A percentile compares a stretch with the other conserved stretches of the same genome.
phyloP scores from a whole-genome alignment of 2,797 vertebrate species.

The Coreius guichenoti region DNA sequence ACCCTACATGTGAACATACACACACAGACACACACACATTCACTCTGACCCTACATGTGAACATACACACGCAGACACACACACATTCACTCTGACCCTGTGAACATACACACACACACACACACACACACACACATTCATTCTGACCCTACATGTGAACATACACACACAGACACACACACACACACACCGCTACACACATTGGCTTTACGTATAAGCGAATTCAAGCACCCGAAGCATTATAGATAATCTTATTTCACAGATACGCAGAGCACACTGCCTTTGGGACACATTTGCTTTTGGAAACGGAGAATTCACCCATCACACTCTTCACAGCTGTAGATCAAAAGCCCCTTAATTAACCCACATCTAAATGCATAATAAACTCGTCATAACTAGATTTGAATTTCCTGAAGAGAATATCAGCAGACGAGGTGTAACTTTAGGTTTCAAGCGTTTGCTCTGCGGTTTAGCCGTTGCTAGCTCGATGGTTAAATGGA shows the following conservation, averaged over 20 bases:
- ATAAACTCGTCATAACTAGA: conserved; percentile 11
- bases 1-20: no score
- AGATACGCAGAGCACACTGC: conserved; percentile 41
- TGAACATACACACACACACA: no score
- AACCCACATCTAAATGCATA: conserved; percentile 39
- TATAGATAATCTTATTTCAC: conserved; percentile 55
- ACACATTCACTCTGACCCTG: no score
- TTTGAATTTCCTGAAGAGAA: not conserved
- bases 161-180: not conserved
- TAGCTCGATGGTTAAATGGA: not conserved
- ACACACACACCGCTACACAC: conserved; percentile 27
- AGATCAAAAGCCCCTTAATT: conserved; percentile 55
- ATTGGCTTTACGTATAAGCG: conserved; percentile 18
- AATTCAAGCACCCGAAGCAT: conserved; percentile 47
- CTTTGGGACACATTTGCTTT: conserved; percentile 36
- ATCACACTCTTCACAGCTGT: conserved; percentile 35
- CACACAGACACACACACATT: no score
- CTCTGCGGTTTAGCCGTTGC: not conserved
- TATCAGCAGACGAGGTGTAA: not conserved
- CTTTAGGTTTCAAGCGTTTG: not conserved
- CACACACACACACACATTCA: no score
- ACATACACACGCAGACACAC: no score
- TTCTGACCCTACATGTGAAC: no score
- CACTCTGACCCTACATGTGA: no score
- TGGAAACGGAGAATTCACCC: conserved; percentile 49